These are phyloP conservation scores for Odocoileus hemionus DNA, from an alignment of 2,113 vertebrate species.

Conservation along the genomic window DNA sequence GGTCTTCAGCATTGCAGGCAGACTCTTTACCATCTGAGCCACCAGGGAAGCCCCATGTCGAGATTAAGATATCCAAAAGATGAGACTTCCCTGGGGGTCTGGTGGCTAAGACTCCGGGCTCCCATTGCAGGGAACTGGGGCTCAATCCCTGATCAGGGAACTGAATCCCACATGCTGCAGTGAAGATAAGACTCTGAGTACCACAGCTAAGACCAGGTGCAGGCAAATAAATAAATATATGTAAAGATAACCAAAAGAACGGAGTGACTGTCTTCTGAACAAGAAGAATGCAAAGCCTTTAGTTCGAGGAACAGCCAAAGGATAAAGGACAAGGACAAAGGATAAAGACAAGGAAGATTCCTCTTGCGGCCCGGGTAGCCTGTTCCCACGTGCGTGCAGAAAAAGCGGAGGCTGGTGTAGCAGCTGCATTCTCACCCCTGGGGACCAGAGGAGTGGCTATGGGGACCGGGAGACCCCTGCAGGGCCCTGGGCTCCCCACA, in stretches of 20 bases:
- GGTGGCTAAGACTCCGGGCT: neutral
- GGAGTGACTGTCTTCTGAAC: rapidly evolving
- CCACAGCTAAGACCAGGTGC: neutral
- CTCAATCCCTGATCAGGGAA: neutral
- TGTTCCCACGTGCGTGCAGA: rapidly evolving
- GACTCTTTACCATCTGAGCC: neutral
- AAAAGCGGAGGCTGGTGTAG: neutral
- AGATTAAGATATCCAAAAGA: neutral
- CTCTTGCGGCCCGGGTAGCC: rapidly evolving
- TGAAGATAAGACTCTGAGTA: neutral
- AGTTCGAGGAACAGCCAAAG: neutral
- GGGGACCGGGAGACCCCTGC: neutral
- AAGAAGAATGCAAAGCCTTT: neutral
- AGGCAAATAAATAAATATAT: neutral
- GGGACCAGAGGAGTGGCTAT: neutral
- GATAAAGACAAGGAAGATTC: rapidly evolving
- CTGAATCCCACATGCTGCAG: neutral
- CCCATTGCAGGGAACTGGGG: neutral
- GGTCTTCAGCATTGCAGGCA: neutral
- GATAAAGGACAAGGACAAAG: no score
- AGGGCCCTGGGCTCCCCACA: neutral
- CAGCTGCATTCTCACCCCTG: neutral
- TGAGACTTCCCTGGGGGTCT: neutral
- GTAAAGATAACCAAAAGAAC: neutral
- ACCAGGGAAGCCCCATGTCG: neutral